Evolutionary conservation across 2,113 vertebrate species (phyloP), one percentile per base, ranked within the genome.

Genomic region (Dunckerocampus dactyliophorus): DNA sequence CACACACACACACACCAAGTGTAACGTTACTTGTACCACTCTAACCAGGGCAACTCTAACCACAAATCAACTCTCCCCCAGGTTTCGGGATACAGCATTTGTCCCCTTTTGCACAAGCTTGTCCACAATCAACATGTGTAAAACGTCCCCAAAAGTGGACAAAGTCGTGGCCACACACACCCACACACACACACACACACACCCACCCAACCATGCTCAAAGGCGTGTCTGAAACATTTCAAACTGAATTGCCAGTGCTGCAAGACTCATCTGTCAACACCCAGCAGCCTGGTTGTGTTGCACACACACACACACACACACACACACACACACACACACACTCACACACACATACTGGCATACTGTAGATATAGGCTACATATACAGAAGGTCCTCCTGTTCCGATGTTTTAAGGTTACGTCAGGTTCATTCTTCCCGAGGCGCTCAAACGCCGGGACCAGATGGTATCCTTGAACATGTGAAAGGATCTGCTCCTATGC

Each of bases 201-300:
- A 34, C 19, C 22, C 47, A 34, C 47, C 50, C 22, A 52, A 14
- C 20, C n/a, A 48, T 21, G 34, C 17, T 10, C 66, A 65, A 22
- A 19, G 55, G 54, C 63, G 46, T 63, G 62, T 72, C 56, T 63
- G 56, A 80, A 62, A 57, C 53, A 39, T 56, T 16, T 79, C 62
- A 62, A 37, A 72, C 13, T 59, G 52, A 67, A 54, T 51, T 8
- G 17, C 28, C 58, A 51, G 8, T 6, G 66, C 74, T 65, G 42
- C 39, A 0, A 75, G 71, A 43, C 42, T 3, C 31, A 65, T 75
- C 72, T 42, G 28, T 75, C 79, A 67, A 46, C 82, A 76, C 68
- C 22, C 62, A 59, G 24, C 47, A 50, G 22, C 34, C 21, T 43
- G 43, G 54, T 19, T 14, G 5, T 42, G 42, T 56, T 54, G 15